Base-by-base conservation (phyloP, 2,113 vertebrate genomes). In the Donacobius atricapilla region DNA sequence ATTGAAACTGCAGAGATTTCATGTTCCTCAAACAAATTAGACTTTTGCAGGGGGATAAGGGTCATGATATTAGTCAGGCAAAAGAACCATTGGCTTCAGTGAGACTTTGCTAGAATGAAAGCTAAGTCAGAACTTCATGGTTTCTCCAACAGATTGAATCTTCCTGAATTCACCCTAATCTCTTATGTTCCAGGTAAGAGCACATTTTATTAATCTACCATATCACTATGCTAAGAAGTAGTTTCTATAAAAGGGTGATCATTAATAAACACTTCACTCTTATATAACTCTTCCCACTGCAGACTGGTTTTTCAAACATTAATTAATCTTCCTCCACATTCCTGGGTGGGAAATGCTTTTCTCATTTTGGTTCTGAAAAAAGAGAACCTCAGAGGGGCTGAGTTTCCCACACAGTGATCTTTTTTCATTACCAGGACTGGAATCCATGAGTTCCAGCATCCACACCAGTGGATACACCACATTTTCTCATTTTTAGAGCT, bases 241-340 rank as follows among this genome's bases (percentile, higher is more conserved):
- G 53, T 90, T 96, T 92, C 81, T 89, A 61, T 72, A 91, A 94
- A 94, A 87, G 61, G 40, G 33, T 2, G 1, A 86, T 85, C 48
- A 64, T 94, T 95, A 96, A 88, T 92, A 79, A 95, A 95, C 76
- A 84, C 58, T 86, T 83, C 86, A 71, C 31, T 83, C 91, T 94
- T 95, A 93, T 13, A 68, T 93, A 96, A 93, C 44, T 89, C 88
- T 94, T 89, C 68, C 82, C 51, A 90, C 83, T 78, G 83, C 89
- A 93, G 83, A 83, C 80, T 83, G 51, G 87, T 28, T 96, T 96
- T 91, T 86, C 94, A 97, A 96, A 92, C 47, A 83, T 70, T 94
- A 94, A 95, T 96, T 94, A 85, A 91, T 95, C 70, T 93, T 94
- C 83, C 54, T 92, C 71, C 68, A 86, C 47, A 47, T 69, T 94